Conservation (phyloP, 2,797 vertebrate species). For the Tragopan temminckii region DNA sequence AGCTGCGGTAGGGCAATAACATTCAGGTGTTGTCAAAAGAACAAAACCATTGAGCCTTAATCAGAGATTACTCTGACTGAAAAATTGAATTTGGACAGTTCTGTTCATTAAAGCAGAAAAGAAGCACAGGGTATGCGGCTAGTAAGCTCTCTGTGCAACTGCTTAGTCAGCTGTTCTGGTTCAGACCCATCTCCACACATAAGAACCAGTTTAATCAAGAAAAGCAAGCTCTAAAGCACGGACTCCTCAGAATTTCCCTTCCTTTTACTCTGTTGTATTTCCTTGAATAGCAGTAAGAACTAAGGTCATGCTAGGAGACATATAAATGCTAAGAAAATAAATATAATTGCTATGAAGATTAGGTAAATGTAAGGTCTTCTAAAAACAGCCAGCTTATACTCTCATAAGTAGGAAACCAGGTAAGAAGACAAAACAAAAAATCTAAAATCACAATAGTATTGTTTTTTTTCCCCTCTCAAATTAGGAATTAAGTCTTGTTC, state of each 20-base stretch:
- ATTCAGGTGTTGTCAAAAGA: not conserved
- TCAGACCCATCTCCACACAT: not conserved
- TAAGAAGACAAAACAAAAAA: not conserved
- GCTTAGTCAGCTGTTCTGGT: not conserved
- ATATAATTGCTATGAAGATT: not conserved
- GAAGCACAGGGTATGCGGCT: not conserved
- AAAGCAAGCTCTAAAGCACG: not conserved
- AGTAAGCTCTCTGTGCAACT: not conserved
- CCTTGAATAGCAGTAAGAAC: not conserved
- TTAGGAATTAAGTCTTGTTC: not conserved
- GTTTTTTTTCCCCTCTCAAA: not conserved
- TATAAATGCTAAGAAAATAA: not conserved
- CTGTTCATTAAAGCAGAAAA: not conserved
- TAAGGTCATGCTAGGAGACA: not conserved
- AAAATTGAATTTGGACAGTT: not conserved
- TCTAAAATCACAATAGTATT: not conserved
- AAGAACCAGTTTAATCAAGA: not conserved
- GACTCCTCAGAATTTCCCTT: not conserved
- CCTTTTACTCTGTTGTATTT: not conserved
- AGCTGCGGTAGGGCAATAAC: not conserved
- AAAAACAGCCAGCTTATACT: not conserved
- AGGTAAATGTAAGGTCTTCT: not conserved
- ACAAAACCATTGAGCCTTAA: not conserved
- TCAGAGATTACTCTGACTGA: not conserved
- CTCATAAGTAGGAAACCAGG: not conserved